phyloP scores from a whole-genome alignment of 2,888 invertebrate species.

The Phymatocera aterrima region DNA sequence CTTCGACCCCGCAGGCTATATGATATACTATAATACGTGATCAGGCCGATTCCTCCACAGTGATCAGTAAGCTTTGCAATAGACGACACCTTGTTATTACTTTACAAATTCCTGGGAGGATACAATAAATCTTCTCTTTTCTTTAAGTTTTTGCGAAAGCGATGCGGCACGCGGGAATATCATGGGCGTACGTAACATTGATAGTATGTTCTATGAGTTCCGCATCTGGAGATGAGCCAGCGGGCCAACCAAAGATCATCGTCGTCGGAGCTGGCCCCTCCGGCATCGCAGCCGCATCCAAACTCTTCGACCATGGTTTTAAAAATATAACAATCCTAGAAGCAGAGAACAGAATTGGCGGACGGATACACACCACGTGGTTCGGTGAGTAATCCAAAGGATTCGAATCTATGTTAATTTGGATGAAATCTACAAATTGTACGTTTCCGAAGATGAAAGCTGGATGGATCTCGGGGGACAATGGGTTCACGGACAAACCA shows the following conservation, averaged over 20 bases:
- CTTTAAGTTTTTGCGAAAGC: no score
- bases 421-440: background rate
- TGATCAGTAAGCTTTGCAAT: no score
- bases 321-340: conserved; percentile 76
- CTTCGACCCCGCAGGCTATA: no score
- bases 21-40: no score
- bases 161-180: background rate
- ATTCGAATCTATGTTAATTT: background rate
- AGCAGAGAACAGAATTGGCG: conserved; percentile 76
- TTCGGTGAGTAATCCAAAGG: conserved; percentile 69
- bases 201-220: background rate
- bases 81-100: no score
- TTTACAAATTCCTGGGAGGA: no score
- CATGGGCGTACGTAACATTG: background rate
- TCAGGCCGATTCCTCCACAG: no score
- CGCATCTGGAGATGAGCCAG: conserved; percentile 43
- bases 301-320: conserved; percentile 74
- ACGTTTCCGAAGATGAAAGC: conserved; percentile 54
- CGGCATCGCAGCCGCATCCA: conserved; percentile 77
- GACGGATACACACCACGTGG: conserved; percentile 73
- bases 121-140: background rate
- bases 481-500: conserved; percentile 64
- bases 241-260: conserved; percentile 74
- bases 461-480: conserved; percentile 64
- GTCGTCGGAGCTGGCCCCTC: conserved; percentile 79